Base-by-base conservation (phyloP, 2,113 vertebrate genomes). In the Cephalopterus ornatus region DNA sequence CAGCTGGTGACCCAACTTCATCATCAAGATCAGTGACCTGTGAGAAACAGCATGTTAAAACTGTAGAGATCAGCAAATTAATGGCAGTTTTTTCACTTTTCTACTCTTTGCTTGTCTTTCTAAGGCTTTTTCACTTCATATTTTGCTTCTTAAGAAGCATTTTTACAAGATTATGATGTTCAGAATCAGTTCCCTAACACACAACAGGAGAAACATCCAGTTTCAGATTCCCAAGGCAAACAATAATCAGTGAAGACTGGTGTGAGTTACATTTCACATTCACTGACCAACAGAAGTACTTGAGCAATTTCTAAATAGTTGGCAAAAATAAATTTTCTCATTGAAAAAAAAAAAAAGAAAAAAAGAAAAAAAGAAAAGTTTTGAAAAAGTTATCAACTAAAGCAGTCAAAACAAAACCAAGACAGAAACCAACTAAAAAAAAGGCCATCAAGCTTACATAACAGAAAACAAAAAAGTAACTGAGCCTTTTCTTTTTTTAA, bases 21-120 rank as follows among this genome's bases (percentile, higher is more conserved):
- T 99, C 99, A 79, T 99, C 99, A 5, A 99, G 97, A 96, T 99
- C 99, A 58, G 97, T 99, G 75, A 99, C 99, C 99, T 99, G 42
- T n/a, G 81, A 91, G 82, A 94, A 89, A 21, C 11, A 78, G 21
- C 4, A 28, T 4, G 26, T 87, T 88, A 35, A 33, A 70, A 93
- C 39, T n/a, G 62, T 11, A 39, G 56, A 81, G 16, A 59, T 61
- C 17, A 72, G 18, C 32, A 35, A 72, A 72, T 32, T 44, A 53
- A 42, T 8, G 50, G n/a, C 44, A 75, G 39, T 19, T 62, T 44
- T 26, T 72, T 61, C 5, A 5, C 28, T 81, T 44, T 30, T 82
- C 27, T 35, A 1, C 33, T 68, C 44, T 83, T 68, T 7, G 28
- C 16, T 76, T 70, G 39, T 47, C 49, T 84, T 86, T 80, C 41